Percentiles rank a stretch among this genome's conserved stretches.
These are phyloP conservation scores for Drosophila bipectinata DNA, from an alignment of 1,140 invertebrate genomes.

Conservation along the genomic window DNA sequence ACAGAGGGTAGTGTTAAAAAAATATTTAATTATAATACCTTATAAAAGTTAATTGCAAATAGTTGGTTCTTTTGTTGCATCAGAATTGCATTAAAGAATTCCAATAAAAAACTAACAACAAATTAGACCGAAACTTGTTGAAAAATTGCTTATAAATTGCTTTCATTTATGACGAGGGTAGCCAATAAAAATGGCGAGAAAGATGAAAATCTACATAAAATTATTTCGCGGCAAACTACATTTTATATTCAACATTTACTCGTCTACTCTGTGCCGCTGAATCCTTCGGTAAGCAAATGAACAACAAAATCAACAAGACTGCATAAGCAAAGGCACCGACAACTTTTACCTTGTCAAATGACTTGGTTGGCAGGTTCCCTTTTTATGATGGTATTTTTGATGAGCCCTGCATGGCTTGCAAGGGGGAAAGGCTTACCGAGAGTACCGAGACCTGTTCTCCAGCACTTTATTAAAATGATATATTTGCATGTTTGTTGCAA, in stretches of 20 bases:
- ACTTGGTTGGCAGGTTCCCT: constrained; percentile 44
- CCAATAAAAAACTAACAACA: too few relatives aligned
- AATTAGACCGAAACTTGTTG: neutral
- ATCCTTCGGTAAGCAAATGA: constrained; percentile 30
- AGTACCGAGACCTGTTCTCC: constrained; percentile 32
- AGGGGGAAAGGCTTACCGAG: constrained; percentile 11
- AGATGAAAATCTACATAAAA: constrained; percentile 59
- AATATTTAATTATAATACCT: neutral
- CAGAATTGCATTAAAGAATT: neutral
- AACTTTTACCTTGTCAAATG: constrained; percentile 60
- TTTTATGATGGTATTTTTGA: constrained; percentile 69
- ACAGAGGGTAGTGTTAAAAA: neutral
- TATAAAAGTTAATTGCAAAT: neutral
- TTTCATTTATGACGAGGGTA: constrained; percentile 55
- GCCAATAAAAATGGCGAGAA: neutral
- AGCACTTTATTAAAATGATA: constrained; percentile 77
- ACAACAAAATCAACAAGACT: constrained; percentile 41
- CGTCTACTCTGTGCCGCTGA: neutral
- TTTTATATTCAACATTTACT: constrained; percentile 58
- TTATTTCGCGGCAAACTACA: constrained; percentile 62
- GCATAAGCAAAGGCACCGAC: constrained; percentile 23
- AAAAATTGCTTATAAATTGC: constrained; percentile 76
- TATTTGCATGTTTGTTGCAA: constrained; percentile 81
- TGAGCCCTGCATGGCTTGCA: constrained; percentile 36
- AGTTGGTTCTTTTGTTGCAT: neutral